phyloP scores from a whole-genome alignment of 2,113 vertebrate species.

The Protobothrops mucrosquamatus region DNA sequence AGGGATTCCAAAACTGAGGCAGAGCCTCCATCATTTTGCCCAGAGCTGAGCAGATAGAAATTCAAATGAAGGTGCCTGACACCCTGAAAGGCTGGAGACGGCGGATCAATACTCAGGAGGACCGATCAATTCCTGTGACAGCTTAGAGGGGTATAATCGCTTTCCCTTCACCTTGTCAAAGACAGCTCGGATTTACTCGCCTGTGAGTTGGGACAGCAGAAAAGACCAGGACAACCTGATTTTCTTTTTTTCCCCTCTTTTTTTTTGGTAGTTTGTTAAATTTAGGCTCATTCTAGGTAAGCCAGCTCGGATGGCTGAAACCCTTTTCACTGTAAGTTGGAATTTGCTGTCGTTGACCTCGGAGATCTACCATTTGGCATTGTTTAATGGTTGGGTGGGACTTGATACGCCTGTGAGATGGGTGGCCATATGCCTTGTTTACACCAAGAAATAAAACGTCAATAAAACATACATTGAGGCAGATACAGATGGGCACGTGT shows the following conservation, averaged over 20 bases:
- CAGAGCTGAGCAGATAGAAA: background rate
- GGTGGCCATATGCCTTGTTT: background rate
- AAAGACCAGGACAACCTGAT: background rate
- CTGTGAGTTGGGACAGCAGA: background rate
- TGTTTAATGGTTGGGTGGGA: background rate
- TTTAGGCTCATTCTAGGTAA: background rate
- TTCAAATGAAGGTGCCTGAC: conserved; percentile 14
- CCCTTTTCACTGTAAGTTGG: background rate
- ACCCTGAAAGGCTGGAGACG: conserved; percentile 7
- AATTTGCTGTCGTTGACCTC: background rate
- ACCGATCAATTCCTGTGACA: conserved; percentile 23
- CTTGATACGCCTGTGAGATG: background rate
- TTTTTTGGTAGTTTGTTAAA: background rate
- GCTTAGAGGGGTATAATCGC: conserved; percentile 11
- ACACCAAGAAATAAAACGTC: background rate
- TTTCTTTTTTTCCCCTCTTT: too few relatives aligned
- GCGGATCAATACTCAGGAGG: background rate
- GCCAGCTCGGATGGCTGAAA: background rate
- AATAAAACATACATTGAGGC: background rate
- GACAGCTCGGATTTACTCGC: background rate
- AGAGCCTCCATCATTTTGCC: conserved; percentile 9
- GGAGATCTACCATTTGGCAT: background rate
- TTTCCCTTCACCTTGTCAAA: conserved; percentile 33
- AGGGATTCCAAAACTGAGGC: background rate
- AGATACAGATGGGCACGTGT: background rate